Base-by-base conservation (phyloP, 1,140 invertebrate genomes). In the Ganaspis sp. region DNA sequence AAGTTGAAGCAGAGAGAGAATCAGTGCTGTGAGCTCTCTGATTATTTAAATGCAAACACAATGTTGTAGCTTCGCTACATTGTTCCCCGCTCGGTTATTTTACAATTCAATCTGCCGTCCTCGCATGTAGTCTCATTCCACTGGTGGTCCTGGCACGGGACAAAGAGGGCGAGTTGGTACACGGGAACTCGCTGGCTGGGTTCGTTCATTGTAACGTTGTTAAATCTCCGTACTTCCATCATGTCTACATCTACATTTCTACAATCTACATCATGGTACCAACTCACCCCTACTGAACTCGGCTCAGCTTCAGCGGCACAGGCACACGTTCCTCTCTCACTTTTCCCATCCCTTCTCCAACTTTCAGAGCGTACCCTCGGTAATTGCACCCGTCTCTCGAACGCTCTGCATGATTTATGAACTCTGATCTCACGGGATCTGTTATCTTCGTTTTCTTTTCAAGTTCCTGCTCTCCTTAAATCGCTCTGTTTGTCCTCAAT, bases 11-110 rank as follows among this genome's bases (percentile, higher is more conserved):
- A 23, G 23, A 64, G 49, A 34, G 73, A 71, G 49, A 69, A 58
- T 64, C 21, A 29, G 26, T 64, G 58, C 84, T 81, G 80, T 78
- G 83, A 79, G 82, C 82, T 89, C 85, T 87, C 88, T 84, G 88
- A 89, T 89, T 89, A 89, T 89, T 89, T 89, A 89, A 89, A 89
- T 89, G 88, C 88, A 89, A 89, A 89, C 88, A 89, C 85, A 87
- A 88, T 88, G 87, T 87, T 89, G 87, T 88, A 89, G 80, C 86
- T 81, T 81, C 75, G 87, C 81, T 64, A 81, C 83, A 89, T 88
- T 89, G 86, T 88, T 89, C 86, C 87, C 87, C 83, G 87, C 84
- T 87, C 87, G 87, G 88, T 89, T 89, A 88, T 89, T 89, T 89
- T 89, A 88, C 87, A 88, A 89, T 89, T 88, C 88, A 88, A 89